Conservation (phyloP, 2,888 invertebrate species). For the Timema podura region DNA sequence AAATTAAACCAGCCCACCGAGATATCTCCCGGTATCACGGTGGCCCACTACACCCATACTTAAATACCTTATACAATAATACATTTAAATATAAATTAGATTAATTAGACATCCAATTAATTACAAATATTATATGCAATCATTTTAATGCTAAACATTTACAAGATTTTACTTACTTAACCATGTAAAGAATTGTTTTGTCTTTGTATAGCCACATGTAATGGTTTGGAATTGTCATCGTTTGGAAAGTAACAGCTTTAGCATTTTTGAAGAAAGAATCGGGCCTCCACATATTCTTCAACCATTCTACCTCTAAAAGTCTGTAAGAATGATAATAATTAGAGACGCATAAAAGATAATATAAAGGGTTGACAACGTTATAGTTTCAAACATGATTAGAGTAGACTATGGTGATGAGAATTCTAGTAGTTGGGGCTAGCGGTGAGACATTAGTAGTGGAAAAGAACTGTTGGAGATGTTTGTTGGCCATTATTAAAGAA, state of each 20-base stretch:
- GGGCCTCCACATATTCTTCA: constrained; percentile 90
- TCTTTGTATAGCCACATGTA: constrained; percentile 88
- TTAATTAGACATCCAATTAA: background rate
- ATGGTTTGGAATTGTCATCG: constrained; percentile 92
- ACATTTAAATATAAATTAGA: too few relatives aligned
- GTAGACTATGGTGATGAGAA: too few relatives aligned
- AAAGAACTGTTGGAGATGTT: too few relatives aligned
- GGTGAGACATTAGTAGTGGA: too few relatives aligned
- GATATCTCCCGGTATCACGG: too few relatives aligned
- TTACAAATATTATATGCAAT: background rate
- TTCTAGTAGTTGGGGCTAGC: too few relatives aligned
- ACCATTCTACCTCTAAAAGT: constrained; percentile 82
- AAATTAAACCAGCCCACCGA: too few relatives aligned
- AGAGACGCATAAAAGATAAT: background rate
- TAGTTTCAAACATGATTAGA: too few relatives aligned
- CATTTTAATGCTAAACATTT: constrained; percentile 5
- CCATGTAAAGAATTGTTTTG: constrained; percentile 80
- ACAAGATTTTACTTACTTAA: constrained; percentile 58
- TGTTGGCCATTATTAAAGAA: too few relatives aligned
- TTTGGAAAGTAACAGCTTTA: constrained; percentile 88
- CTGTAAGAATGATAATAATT: constrained; percentile 43
- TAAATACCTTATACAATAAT: too few relatives aligned
- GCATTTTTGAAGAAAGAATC: constrained; percentile 94
- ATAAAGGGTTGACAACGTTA: too few relatives aligned
- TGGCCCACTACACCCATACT: too few relatives aligned